These are phyloP conservation scores for Crotalus helleri DNA, from an alignment of 2,113 vertebrate species.

Conservation along the genomic window DNA sequence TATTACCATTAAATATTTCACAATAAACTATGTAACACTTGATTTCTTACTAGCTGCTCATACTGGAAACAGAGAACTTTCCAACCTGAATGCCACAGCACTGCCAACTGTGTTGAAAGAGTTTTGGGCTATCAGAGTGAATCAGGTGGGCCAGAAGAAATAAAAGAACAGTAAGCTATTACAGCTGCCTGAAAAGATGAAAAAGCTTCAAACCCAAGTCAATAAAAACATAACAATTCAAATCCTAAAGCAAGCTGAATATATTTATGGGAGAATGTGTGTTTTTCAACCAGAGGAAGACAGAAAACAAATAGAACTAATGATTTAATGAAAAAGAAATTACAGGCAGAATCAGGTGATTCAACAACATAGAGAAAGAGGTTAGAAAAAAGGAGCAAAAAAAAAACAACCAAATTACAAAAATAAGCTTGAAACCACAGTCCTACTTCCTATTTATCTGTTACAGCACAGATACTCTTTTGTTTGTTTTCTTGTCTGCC, in stretches of 20 bases:
- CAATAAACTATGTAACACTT: not conserved
- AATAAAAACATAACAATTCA: not conserved
- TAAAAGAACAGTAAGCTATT: not conserved
- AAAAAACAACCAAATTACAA: not conserved
- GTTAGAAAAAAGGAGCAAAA: not conserved
- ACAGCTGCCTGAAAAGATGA: not conserved
- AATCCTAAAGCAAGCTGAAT: not conserved
- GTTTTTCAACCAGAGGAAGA: not conserved
- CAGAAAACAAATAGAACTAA: not conserved
- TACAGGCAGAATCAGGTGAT: not conserved
- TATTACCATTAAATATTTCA: not conserved
- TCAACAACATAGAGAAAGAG: not conserved
- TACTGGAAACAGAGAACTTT: not conserved
- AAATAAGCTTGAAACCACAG: not conserved
- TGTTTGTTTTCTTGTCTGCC: not conserved
- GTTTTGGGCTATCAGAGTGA: not conserved
- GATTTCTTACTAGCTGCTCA: not conserved
- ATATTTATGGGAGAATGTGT: not conserved
- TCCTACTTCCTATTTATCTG: not conserved
- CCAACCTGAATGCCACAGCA: not conserved
- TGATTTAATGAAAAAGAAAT: not conserved
- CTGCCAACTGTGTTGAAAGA: not conserved
- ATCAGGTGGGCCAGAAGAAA: not conserved
- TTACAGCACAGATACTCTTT: not conserved
- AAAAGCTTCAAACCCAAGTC: not conserved